These are phyloP conservation scores for Rutilus rutilus DNA, from an alignment of 2,113 vertebrate genomes.

Conservation along the genomic window DNA sequence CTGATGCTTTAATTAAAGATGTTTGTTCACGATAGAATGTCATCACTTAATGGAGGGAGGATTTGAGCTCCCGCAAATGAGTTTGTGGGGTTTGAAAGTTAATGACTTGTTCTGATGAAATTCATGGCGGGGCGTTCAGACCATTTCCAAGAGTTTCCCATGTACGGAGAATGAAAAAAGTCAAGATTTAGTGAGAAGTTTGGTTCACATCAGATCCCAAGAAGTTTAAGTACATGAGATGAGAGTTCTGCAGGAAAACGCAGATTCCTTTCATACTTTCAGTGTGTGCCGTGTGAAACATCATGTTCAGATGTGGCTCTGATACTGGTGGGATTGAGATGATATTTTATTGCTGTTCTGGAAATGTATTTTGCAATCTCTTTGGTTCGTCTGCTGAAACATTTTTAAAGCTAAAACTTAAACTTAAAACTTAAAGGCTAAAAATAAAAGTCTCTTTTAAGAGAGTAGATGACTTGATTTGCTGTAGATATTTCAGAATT, in stretches of 20 bases:
- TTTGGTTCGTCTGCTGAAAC: background rate
- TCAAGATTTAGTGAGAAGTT: background rate
- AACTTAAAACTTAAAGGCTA: too few relatives aligned
- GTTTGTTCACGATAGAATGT: slow-evolving; percentile 75
- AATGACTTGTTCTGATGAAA: slow-evolving; percentile 70
- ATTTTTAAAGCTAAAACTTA: background rate
- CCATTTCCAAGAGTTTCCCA: background rate
- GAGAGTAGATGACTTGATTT: background rate
- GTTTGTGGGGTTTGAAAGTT: slow-evolving; percentile 65
- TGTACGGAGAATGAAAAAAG: background rate
- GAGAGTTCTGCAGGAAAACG: background rate
- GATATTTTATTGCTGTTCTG: too few relatives aligned
- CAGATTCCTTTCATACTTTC: background rate
- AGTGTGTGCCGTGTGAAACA: background rate
- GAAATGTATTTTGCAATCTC: background rate
- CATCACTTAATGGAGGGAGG: slow-evolving; percentile 68
- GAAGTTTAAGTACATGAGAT: background rate
- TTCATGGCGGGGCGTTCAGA: slow-evolving; percentile 31
- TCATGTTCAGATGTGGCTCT: too few relatives aligned
- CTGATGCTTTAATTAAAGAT: slow-evolving; percentile 83
- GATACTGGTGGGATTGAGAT: too few relatives aligned
- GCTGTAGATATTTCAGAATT: background rate
- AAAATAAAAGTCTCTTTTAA: background rate
- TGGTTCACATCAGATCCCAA: background rate
- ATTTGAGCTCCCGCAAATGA: slow-evolving; percentile 75